A percentile compares a stretch with the other conserved stretches of the same genome.
phyloP scores from a whole-genome alignment of 1,140 invertebrate genomes.

The Nasonia vitripennis region DNA sequence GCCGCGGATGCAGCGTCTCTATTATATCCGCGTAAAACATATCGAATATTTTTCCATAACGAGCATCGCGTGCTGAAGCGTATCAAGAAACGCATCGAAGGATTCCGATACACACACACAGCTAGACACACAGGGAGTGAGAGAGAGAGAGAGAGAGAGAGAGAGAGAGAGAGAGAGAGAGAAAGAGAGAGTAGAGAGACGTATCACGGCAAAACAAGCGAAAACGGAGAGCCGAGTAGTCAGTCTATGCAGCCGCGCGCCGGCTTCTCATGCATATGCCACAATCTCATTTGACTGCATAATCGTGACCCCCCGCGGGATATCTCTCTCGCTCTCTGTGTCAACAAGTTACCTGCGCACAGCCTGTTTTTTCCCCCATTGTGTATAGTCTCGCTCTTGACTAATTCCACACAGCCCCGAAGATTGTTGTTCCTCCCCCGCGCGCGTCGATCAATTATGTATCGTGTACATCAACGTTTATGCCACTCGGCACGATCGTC shows the following conservation, averaged over 20 bases:
- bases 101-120: background rate
- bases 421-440: too few species aligned
- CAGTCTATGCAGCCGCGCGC: slow-evolving; percentile 3
- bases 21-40: background rate
- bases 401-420: too few species aligned
- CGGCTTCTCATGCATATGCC: slow-evolving; percentile 73
- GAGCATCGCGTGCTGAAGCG: background rate
- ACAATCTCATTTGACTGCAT: slow-evolving; percentile 76
- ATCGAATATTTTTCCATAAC: background rate
- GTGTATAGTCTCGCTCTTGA: too few species aligned
- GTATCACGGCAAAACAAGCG: background rate
- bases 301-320: slow-evolving; percentile 71
- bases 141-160: background rate
- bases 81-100: background rate
- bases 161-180: too few species aligned
- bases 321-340: slow-evolving; percentile 59
- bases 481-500: too few species aligned
- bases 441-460: too few species aligned
- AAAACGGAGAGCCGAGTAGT: background rate
- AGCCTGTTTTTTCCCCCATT: slow-evolving; percentile 59
- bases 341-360: slow-evolving; percentile 71
- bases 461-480: too few species aligned
- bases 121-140: background rate
- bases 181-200: background rate
- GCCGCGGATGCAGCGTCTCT: too few species aligned